Conservation (phyloP, 30 jellyfish, hydroid and myxozoan species). For the Sanderia malayensis region DNA sequence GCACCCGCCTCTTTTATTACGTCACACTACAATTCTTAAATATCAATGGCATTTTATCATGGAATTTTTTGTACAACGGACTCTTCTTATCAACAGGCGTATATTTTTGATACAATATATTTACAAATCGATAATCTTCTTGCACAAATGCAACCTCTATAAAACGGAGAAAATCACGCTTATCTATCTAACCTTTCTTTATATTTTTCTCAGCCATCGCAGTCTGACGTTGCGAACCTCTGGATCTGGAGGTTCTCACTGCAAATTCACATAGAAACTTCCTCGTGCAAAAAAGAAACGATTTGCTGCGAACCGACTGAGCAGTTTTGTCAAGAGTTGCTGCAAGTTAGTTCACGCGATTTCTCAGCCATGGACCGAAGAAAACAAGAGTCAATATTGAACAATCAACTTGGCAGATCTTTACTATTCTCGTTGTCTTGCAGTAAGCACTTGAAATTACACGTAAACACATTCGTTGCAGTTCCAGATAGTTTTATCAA, state of each 20-base stretch:
- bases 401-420: conserved; percentile 1
- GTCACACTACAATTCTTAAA: too few relatives aligned
- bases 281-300: background rate
- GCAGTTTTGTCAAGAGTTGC: conserved; percentile 25
- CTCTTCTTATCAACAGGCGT: too few relatives aligned
- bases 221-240: background rate
- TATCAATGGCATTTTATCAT: too few relatives aligned
- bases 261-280: background rate
- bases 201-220: too few relatives aligned
- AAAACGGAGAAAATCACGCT: too few relatives aligned
- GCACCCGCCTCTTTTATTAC: too few relatives aligned
- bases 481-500: conserved; percentile 27
- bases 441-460: background rate
- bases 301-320: conserved; percentile 11
- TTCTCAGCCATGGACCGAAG: conserved; percentile 1
- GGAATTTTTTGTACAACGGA: too few relatives aligned
- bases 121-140: too few relatives aligned
- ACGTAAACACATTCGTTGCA: conserved; percentile 23
- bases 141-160: too few relatives aligned
- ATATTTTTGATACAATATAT: too few relatives aligned
- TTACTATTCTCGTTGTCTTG: conserved; percentile 25
- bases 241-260: conserved; percentile 47
- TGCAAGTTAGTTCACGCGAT: conserved; percentile 20
- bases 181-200: too few relatives aligned
- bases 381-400: background rate